Conservation (phyloP, 2,888 invertebrate genomes). For the Acanthosepion pharaonis region DNA sequence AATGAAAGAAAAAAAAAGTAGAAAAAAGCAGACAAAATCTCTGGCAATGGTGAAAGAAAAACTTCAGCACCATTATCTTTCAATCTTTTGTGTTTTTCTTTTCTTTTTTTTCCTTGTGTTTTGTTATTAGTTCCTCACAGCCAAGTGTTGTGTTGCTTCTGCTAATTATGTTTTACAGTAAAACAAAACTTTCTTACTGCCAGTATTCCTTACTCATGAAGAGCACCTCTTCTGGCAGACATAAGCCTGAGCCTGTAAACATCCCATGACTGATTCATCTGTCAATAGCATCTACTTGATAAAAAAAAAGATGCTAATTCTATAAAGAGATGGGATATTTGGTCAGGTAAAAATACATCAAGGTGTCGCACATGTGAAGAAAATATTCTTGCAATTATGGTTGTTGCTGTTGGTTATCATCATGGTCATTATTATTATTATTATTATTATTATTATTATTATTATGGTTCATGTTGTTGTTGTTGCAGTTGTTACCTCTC, state of each 20-base stretch:
- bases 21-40: not conserved
- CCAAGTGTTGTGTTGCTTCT: conserved; percentile 41
- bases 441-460: conserved; percentile 17
- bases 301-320: not conserved
- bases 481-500: conserved; percentile 35
- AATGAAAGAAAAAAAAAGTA: not conserved
- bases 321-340: conserved; percentile 8
- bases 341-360: not conserved
- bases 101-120: not conserved
- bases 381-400: not conserved
- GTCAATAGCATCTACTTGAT: not conserved
- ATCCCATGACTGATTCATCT: conserved; percentile 25
- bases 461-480: not conserved
- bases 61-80: conserved; percentile 9
- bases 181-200: not conserved
- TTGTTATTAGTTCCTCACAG: conserved; percentile 39
- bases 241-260: not conserved
- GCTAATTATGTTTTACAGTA: not conserved
- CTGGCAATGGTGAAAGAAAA: conserved; percentile 33
- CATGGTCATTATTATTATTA: not conserved
- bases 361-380: conserved; percentile 18
- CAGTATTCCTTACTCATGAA: conserved; percentile 21
- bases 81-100: not conserved
- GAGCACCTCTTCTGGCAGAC: not conserved
- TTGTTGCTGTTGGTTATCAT: conserved; percentile 34